phyloP scores from a whole-genome alignment of 2,888 invertebrate genomes.

The Cosmia trapezina region DNA sequence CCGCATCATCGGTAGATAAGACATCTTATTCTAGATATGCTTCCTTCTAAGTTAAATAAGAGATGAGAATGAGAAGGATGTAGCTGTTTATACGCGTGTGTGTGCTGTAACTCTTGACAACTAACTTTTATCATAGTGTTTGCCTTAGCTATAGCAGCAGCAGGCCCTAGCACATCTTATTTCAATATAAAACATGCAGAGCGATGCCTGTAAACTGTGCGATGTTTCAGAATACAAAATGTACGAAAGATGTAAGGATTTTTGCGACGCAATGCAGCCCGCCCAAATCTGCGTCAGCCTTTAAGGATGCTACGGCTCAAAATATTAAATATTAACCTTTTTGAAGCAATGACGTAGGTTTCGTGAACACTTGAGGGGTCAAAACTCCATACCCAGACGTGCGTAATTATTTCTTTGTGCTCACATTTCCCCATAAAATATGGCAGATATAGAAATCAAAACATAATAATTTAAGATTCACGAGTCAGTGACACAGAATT shows the following conservation, averaged over 20 bases:
- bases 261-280: background rate
- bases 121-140: too few relatives aligned
- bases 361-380: background rate
- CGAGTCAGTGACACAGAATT: constrained; percentile 85
- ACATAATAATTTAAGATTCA: constrained; percentile 70
- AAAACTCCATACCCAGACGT: constrained; percentile 1
- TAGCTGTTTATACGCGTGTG: too few relatives aligned
- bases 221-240: too few relatives aligned
- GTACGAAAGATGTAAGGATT: background rate
- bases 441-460: constrained; percentile 58
- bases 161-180: too few relatives aligned
- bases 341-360: constrained; percentile 9
- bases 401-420: constrained; percentile 34
- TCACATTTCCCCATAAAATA: constrained; percentile 29
- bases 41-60: too few relatives aligned
- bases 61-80: too few relatives aligned
- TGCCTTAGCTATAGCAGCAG: too few relatives aligned
- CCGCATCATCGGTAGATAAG: background rate
- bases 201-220: too few relatives aligned
- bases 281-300: background rate
- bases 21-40: too few relatives aligned
- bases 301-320: background rate
- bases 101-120: too few relatives aligned
- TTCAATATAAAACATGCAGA: too few relatives aligned
- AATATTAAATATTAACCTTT: background rate